Percentiles rank a stretch among this genome's conserved stretches.
Conservation (phyloP, 2,797 vertebrate species). For the Phylloscopus collybita region DNA sequence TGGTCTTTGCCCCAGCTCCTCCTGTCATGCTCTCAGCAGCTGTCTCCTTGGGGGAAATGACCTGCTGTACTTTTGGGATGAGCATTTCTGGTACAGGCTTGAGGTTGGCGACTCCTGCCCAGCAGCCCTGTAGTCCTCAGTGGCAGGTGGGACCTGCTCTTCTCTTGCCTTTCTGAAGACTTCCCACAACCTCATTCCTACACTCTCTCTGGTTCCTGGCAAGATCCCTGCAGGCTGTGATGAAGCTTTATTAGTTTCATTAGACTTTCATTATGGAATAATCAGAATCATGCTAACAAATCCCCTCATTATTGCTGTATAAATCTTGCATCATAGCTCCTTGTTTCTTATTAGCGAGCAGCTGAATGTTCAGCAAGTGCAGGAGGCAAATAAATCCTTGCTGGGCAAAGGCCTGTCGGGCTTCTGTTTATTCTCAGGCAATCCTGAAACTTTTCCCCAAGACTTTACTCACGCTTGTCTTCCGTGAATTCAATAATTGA, state of each 20-base stretch:
- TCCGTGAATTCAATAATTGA: neutral
- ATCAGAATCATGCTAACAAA: slow-evolving; percentile 40
- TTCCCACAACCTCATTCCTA: neutral
- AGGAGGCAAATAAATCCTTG: neutral
- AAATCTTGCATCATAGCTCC: slow-evolving; percentile 14
- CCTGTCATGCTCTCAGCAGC: neutral
- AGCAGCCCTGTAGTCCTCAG: neutral
- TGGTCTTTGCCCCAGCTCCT: neutral
- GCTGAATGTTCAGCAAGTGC: neutral
- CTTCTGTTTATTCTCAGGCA: neutral
- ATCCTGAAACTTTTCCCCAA: neutral
- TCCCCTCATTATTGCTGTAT: neutral
- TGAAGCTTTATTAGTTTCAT: slow-evolving; percentile 62
- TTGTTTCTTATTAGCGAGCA: neutral
- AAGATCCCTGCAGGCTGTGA: slow-evolving; percentile 13
- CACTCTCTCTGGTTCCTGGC: neutral
- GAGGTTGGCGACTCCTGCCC: neutral
- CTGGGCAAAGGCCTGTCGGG: neutral
- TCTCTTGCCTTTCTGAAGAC: neutral
- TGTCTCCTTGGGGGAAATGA: too few species aligned
- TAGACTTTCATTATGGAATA: slow-evolving; percentile 49
- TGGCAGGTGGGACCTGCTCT: neutral
- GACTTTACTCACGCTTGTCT: neutral
- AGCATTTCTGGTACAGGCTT: neutral
- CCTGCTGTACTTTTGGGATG: neutral